These are phyloP conservation scores for Azemiops feae DNA, from an alignment of 2,113 vertebrate genomes.

Conservation along the genomic window DNA sequence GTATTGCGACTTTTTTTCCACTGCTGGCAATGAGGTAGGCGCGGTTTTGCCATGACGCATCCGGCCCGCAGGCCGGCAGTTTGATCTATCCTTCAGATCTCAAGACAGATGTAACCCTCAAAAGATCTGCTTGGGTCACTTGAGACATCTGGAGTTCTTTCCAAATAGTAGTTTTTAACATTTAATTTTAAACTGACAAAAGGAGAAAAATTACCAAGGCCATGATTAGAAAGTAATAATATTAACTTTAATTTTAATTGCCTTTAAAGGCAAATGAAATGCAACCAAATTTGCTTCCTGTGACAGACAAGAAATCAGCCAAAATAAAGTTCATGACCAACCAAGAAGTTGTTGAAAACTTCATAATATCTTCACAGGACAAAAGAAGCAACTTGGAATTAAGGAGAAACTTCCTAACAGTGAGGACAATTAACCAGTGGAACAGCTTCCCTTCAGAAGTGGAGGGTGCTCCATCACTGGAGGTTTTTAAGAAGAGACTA, in stretches of 20 bases:
- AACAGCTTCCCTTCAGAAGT: too few species aligned
- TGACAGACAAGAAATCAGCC: neutral
- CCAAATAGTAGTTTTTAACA: neutral
- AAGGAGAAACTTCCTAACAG: too few species aligned
- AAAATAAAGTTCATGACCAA: neutral
- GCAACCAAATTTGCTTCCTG: neutral
- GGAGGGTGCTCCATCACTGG: too few species aligned
- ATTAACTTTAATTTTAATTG: neutral
- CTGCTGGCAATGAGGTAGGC: too few species aligned
- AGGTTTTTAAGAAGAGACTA: too few species aligned
- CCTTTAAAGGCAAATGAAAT: neutral
- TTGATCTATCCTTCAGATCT: neutral
- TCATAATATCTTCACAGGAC: neutral
- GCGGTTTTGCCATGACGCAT: too few species aligned
- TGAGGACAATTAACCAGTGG: too few species aligned
- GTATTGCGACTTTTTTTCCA: too few species aligned
- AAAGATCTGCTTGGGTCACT: neutral
- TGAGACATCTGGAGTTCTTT: neutral
- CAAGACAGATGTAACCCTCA: neutral
- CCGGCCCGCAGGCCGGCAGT: too few species aligned
- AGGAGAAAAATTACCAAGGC: neutral
- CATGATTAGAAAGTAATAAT: neutral
- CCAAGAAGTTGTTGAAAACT: neutral
- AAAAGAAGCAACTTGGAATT: neutral
- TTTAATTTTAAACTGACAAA: neutral